Evolutionary conservation across 2,797 vertebrate species (phyloP), one percentile per base, ranked within the genome.

Genomic region (Hydrocynus forskahlii): DNA sequence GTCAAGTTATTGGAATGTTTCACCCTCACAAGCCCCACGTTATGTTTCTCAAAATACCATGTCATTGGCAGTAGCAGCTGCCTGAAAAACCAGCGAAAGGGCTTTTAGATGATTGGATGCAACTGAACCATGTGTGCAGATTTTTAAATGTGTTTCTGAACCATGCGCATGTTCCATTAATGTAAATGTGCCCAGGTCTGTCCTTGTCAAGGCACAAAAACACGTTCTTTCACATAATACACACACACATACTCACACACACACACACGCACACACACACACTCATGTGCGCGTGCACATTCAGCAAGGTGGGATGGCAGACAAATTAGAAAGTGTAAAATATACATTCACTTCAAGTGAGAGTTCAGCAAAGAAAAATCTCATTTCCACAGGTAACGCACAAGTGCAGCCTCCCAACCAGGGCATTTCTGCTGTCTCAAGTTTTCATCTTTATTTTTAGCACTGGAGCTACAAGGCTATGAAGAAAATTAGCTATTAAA

Each of bases 281-380:
- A 50, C 48, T 1, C 48, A 50, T 10, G 10, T 10, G 10, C 48
- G 10, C 48, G 13, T 13, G 12, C 48, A 50, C 48, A 50, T 54
- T 83, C 50, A 68, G 25, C 45, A 17, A 0, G 63, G 79, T n/a
- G 35, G n/a, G 64, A 67, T 67, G 64, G 38, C 64, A 67, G 38
- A 67, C 43, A 13, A 67, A 67, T 67, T 43, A 45, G 17, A 67
- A 67, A 29, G 60, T 84, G 78, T 29, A 48, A 82, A 83, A 87
- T 83, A 86, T 77, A 87, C 75, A 83, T 50, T 35, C 75, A 86
- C 71, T 75, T 79, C 84, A 77, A 81, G 35, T 67, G 29, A 62
- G 25, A 29, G 10, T 29, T 62, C 23, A 62, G 10, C 23, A 14
- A 25, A 62, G 9, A 25, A 25, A 50, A 50, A 50, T 13, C 48